These are phyloP conservation scores for Cyprinella venusta DNA, from an alignment of 2,797 vertebrate species.

Conservation along the genomic window DNA sequence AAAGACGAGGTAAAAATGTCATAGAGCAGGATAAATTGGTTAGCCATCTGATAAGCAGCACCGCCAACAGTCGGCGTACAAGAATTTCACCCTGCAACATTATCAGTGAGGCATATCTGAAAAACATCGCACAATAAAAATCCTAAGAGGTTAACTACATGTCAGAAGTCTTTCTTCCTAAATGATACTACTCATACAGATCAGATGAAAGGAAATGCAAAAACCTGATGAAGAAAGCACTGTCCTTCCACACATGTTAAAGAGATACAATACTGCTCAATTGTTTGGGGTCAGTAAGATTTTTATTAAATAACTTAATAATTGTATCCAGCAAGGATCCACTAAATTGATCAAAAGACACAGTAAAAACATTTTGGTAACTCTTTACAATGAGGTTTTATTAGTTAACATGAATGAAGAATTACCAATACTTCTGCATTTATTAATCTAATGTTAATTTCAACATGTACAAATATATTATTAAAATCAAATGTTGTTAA, in stretches of 20 bases:
- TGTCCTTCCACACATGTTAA: not conserved
- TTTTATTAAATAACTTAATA: not conserved
- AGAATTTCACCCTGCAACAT: conserved; percentile 42
- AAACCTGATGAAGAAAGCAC: not conserved
- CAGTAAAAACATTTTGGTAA: not conserved
- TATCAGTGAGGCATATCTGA: not conserved
- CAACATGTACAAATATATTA: no score
- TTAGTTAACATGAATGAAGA: no score
- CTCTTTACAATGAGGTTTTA: no score
- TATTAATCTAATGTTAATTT: no score
- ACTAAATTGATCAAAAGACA: not conserved
- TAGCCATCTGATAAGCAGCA: conserved; percentile 30
- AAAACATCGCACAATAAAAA: not conserved
- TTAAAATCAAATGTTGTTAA: no score
- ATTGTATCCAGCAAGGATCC: not conserved
- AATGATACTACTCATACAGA: not conserved
- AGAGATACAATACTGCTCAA: not conserved
- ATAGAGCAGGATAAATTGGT: conserved; percentile 42
- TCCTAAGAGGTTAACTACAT: not conserved
- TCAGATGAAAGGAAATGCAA: not conserved
- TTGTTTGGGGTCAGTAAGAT: not conserved
- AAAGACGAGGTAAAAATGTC: conserved; percentile 51
- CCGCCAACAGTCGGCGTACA: conserved; percentile 26
- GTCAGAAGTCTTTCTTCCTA: not conserved
- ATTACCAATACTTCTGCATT: no score